Evolutionary conservation across 2,113 vertebrate genomes (phyloP).

Genomic region (Tinamus guttatus): DNA sequence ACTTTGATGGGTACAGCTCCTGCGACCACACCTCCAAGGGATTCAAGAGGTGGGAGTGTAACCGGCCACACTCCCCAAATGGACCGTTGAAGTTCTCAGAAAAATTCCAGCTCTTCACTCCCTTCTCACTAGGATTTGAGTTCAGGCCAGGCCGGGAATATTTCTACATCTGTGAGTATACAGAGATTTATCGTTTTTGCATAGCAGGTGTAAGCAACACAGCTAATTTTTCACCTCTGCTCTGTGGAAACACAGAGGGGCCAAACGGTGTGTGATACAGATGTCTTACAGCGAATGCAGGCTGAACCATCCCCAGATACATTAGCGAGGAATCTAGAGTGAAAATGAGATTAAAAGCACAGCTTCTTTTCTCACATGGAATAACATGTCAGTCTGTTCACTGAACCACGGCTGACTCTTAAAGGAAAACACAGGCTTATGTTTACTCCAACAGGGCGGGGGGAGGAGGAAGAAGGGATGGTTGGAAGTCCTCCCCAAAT

Average conservation of each 20-base stretch:
- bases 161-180: slow-evolving; percentile 99
- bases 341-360: slow-evolving; percentile 71
- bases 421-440: slow-evolving; percentile 46
- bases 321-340: slow-evolving; percentile 55
- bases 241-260: slow-evolving; percentile 22
- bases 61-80: slow-evolving; percentile 94
- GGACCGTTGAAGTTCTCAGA: slow-evolving; percentile 98
- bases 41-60: slow-evolving; percentile 99
- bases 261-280: not conserved
- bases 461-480: not conserved
- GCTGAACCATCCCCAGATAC: slow-evolving; percentile 46
- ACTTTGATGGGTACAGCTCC: slow-evolving; percentile 98
- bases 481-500: not conserved
- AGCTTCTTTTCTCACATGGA: slow-evolving; percentile 50
- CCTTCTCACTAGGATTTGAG: slow-evolving; percentile 98
- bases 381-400: slow-evolving; percentile 51
- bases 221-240: slow-evolving; percentile 49
- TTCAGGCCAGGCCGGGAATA: slow-evolving; percentile 98
- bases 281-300: slow-evolving; percentile 32
- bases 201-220: not conserved
- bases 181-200: slow-evolving; percentile 9
- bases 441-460: slow-evolving; percentile 38
- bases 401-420: slow-evolving; percentile 57
- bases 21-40: slow-evolving; percentile 98
- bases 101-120: slow-evolving; percentile 99